Base-by-base conservation (phyloP, 2,113 vertebrate species). In the Campylorhamphus procurvoides region DNA sequence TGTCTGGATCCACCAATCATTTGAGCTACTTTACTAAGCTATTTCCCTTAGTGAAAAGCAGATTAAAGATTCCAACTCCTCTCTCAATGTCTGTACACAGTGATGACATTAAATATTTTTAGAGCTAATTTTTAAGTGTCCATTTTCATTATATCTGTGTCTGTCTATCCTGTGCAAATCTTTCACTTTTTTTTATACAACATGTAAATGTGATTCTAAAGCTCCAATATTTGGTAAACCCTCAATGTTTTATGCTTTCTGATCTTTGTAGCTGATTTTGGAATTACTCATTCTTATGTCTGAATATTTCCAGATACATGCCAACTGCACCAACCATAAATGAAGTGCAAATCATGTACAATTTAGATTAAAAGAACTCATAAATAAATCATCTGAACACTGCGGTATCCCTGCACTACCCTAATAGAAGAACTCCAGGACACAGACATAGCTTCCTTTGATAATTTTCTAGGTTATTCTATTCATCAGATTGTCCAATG, bases 241-340 rank as follows among this genome's bases (percentile, higher is more conserved):
- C 55, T 50, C 49, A 58, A 95, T 94, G 20, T 93, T 96, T 91
- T 83, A 97, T 94, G 92, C 88, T 90, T 92, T 95, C 90, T 93
- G 79, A 96, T 97, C 82, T 97, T 29, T 23, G 42, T 72, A 68
- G 40, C 47, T 76, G 63, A 71, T 80, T 86, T 80, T 83, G 12
- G 33, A 96, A 88, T 72, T 78, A 60, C 31, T 17, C 22, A 25
- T 75, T 93, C 33, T 84, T 59, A 42, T 46, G 7, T 67, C 12
- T 56, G 71, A 91, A 72, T 93, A 67, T 90, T 83, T 96, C 33
- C 67, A 88, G 37, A 74, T 53, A 88, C 17, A 79, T 76, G 76
- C 33, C 73, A 94, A 74, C 64, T 71, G 16, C 39, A 84, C 13
- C 24, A 84, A 33, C 13, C 46, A 91, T 62, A 94, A 90, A 83